Evolutionary conservation across 2,113 vertebrate genomes (phyloP), one percentile per base, ranked within the genome.

Genomic region (Nipponia nippon): DNA sequence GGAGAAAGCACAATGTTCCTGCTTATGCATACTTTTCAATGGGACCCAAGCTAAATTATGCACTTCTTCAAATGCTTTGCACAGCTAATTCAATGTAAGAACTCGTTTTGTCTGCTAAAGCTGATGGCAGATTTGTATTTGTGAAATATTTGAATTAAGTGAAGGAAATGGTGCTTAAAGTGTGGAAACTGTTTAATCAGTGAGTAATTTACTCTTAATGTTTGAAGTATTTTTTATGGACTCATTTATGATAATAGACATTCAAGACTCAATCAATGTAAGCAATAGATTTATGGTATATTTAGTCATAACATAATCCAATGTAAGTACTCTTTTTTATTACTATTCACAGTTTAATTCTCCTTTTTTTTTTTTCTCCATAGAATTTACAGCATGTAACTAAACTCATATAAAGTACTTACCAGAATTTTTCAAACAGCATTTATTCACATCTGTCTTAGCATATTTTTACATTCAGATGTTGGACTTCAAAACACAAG

Each of bases 141-240:
- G 53, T 84, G 87, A 93, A 95, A 89, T 95, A 85, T 90, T 90
- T 91, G 87, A 96, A 97, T 90, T 89, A 95, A 89, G 62, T 50
- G 36, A 93, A 89, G 80, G 89, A 97, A 96, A 62, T 52, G 44
- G 69, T 83, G 87, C 73, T 91, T 92, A 58, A 95, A 95, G 27
- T 91, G 40, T 93, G 52, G 47, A 73, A 95, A 96, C 75, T 83
- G 71, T 87, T 97, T 95, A 97, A 97, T 96, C 92, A 89, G 72
- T 69, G 83, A 94, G 49, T 77, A 92, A 97, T 97, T 96, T 95
- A 85, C 75, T 94, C 34, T 55, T 94, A 86, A 89, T 79, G 73
- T 81, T 78, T 92, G 86, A 87, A 94, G 65, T 42, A 93, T 87
- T 80, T 96, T 96, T 89, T 90, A 86, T 66, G 44, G 58, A 56